Conservation (phyloP, 1,140 invertebrate species). For the Drosophila takahashii region DNA sequence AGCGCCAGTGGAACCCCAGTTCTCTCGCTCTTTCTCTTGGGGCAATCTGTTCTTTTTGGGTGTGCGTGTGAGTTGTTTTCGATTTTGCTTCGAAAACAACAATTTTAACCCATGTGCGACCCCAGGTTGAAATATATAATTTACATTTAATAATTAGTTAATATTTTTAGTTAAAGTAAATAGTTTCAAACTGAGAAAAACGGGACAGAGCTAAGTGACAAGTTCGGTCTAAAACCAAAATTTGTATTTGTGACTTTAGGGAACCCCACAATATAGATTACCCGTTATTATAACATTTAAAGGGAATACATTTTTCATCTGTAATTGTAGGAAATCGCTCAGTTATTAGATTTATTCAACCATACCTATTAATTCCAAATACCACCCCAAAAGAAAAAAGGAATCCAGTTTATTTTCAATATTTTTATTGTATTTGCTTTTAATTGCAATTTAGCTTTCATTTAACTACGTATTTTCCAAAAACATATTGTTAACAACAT, state of each 20-base stretch:
- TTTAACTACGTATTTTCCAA: conserved; percentile 77
- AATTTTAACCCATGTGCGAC: conserved; percentile 29
- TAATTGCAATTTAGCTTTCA: conserved; percentile 81
- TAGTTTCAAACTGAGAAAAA: no score
- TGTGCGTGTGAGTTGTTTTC: conserved; percentile 33
- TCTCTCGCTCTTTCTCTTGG: background rate
- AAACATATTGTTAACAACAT: conserved; percentile 69
- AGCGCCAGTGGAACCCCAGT: conserved; percentile 5
- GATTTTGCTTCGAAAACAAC: conserved; percentile 21
- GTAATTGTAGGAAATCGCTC: no score
- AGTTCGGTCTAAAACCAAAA: no score
- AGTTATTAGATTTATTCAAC: no score
- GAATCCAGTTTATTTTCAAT: conserved; percentile 32
- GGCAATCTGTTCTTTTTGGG: conserved; percentile 3
- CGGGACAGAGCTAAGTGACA: no score
- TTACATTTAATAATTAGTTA: background rate
- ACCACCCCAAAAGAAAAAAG: background rate
- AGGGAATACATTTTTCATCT: no score
- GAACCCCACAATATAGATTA: no score
- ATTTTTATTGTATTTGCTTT: conserved; percentile 76
- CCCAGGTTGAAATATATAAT: background rate
- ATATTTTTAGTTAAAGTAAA: no score
- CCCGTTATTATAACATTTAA: no score
- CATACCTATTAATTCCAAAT: no score
- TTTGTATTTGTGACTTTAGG: no score